Evolutionary conservation across 2,888 invertebrate species (phyloP).

Genomic region (Archaeoteleia sp.): DNA sequence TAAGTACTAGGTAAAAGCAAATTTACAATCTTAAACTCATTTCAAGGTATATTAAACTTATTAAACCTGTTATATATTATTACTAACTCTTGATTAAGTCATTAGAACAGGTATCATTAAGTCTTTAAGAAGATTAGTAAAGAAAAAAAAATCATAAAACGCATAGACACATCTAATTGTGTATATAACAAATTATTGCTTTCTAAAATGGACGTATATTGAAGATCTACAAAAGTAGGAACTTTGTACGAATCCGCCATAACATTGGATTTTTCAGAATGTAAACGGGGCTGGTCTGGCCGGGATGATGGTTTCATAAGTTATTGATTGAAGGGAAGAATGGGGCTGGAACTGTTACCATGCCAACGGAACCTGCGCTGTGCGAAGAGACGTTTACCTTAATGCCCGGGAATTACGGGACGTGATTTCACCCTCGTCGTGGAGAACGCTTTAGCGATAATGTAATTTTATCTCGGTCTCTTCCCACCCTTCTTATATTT

Average conservation of each 20-base stretch:
- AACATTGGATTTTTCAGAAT: conserved; percentile 16
- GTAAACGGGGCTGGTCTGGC: conserved; percentile 47
- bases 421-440: conserved; percentile 69
- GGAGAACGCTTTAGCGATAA: conserved; percentile 71
- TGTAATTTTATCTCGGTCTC: conserved; percentile 70
- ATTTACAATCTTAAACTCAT: too few species aligned
- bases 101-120: too few species aligned
- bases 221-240: too few species aligned
- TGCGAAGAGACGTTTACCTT: conserved; percentile 72
- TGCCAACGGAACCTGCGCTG: conserved; percentile 52
- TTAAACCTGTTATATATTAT: too few species aligned
- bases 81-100: too few species aligned
- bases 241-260: conserved; percentile 33
- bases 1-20: too few species aligned
- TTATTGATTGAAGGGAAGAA: conserved; percentile 71
- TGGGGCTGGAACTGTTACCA: conserved; percentile 55
- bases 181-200: too few species aligned
- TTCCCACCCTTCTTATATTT: conserved; percentile 46
- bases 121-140: too few species aligned
- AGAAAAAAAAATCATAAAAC: too few species aligned
- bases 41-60: too few species aligned
- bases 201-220: conserved; percentile 1
- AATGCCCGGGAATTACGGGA: conserved; percentile 74
- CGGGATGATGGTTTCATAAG: conserved; percentile 71
- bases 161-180: too few species aligned